Conservation (phyloP, 1,140 invertebrate species). For the Drosophila arawakana region DNA sequence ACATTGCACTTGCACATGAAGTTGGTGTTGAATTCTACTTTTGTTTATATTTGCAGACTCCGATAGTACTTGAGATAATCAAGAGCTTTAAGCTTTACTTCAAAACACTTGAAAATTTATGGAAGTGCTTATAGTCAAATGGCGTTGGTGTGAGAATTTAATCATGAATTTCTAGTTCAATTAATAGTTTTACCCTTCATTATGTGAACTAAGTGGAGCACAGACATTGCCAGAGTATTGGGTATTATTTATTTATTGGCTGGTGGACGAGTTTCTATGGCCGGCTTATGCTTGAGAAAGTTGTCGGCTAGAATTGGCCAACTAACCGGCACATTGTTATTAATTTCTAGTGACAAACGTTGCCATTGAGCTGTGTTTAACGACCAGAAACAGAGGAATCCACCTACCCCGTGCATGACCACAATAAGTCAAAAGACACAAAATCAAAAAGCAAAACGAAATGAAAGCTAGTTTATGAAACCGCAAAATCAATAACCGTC, state of each 20-base stretch:
- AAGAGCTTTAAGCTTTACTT: not conserved
- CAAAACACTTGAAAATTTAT: not conserved
- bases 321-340: conserved; percentile 77
- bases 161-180: not conserved
- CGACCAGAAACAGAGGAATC: conserved; percentile 62
- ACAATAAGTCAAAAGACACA: conserved; percentile 51
- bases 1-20: conserved; percentile 16
- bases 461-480: conserved; percentile 73
- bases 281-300: conserved; percentile 69
- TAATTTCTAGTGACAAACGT: conserved; percentile 80
- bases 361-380: conserved; percentile 77
- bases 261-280: conserved; percentile 59
- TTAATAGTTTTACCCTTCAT: not conserved
- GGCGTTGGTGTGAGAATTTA: not conserved
- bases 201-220: conserved; percentile 11
- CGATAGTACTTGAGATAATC: not conserved
- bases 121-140: not conserved
- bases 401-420: conserved; percentile 37
- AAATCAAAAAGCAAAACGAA: conserved; percentile 69
- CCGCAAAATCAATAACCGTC: conserved; percentile 75
- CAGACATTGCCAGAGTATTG: conserved; percentile 37
- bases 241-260: conserved; percentile 54
- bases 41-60: conserved; percentile 47
- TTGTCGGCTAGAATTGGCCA: conserved; percentile 70
- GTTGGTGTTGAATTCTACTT: conserved; percentile 44